phyloP scores from a whole-genome alignment of 2,113 vertebrate genomes.

The Cyprinus carpio region DNA sequence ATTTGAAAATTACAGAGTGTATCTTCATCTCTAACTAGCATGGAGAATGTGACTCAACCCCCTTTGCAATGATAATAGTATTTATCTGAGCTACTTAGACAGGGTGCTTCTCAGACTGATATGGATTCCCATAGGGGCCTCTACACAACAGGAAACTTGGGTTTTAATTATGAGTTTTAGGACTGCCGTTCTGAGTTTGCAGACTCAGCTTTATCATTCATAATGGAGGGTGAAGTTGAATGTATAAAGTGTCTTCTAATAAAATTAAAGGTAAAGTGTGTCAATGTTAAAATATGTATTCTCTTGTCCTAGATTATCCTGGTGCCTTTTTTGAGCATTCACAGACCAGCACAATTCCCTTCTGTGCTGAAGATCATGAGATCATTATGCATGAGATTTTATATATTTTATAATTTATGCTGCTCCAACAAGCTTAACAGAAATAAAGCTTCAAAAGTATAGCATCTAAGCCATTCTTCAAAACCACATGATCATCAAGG shows the following conservation, averaged over 20 bases:
- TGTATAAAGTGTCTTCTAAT: neutral
- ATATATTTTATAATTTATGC: neutral
- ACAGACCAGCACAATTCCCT: neutral
- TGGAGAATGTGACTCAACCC: slow-evolving; percentile 28
- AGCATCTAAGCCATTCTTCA: neutral
- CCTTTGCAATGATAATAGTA: slow-evolving; percentile 53
- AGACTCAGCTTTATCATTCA: slow-evolving; percentile 19
- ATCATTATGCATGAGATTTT: neutral
- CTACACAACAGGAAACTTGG: slow-evolving; percentile 31
- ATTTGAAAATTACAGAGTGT: slow-evolving; percentile 25
- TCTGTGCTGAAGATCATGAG: neutral
- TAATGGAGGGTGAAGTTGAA: neutral
- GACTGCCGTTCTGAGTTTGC: neutral
- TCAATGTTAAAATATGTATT: neutral
- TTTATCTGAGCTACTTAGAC: slow-evolving; percentile 60
- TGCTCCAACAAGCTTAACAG: neutral
- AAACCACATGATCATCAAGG: too few species aligned
- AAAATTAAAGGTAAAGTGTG: neutral
- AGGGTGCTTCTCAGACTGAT: slow-evolving; percentile 49
- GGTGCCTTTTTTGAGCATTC: neutral
- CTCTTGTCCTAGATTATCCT: neutral
- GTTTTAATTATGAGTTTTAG: slow-evolving; percentile 53
- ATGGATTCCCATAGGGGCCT: slow-evolving; percentile 38
- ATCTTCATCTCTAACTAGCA: slow-evolving; percentile 33
- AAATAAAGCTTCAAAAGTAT: neutral